Conservation (phyloP, 2,113 vertebrate species). For the Xyrauchen texanus region DNA sequence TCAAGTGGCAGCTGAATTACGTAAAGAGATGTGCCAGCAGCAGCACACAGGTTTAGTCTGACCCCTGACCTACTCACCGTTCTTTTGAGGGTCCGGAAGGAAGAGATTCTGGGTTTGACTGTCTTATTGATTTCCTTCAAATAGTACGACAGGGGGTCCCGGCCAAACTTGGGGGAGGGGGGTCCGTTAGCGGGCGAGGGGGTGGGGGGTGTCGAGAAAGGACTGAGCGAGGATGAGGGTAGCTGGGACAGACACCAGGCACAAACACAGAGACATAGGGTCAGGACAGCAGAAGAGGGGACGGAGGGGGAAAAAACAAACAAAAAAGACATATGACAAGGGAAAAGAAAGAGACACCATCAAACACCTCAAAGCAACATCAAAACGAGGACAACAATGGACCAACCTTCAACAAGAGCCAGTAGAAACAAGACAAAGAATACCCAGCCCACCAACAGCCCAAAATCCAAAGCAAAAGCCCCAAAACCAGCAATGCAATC, state of each 20-base stretch:
- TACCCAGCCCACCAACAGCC: conserved; percentile 47
- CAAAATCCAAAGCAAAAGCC: too few relatives aligned
- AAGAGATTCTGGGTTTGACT: conserved; percentile 91
- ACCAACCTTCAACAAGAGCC: conserved; percentile 56
- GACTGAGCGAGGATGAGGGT: conserved; percentile 63
- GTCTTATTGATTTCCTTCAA: conserved; percentile 96
- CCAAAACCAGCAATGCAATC: conserved; percentile 16
- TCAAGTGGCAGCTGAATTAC: not conserved
- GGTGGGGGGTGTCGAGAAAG: conserved; percentile 73
- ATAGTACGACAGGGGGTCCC: conserved; percentile 89
- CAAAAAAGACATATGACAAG: conserved; percentile 65
- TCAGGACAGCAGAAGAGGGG: conserved; percentile 9
- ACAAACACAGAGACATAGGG: conserved; percentile 41
- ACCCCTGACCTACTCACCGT: conserved; percentile 81
- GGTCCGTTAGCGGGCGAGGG: conserved; percentile 83
- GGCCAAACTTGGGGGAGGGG: conserved; percentile 87
- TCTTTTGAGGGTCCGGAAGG: conserved; percentile 86
- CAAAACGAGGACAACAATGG: conserved; percentile 68
- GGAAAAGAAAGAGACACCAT: conserved; percentile 71
- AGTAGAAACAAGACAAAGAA: conserved; percentile 46
- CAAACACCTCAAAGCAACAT: conserved; percentile 76
- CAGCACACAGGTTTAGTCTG: conserved; percentile 28
- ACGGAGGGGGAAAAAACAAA: conserved; percentile 42
- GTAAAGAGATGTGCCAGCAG: conserved; percentile 4
- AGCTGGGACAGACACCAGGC: conserved; percentile 42